These are phyloP conservation scores for Taenioides sp. DNA, from an alignment of 2,797 vertebrate genomes.

Conservation along the genomic window DNA sequence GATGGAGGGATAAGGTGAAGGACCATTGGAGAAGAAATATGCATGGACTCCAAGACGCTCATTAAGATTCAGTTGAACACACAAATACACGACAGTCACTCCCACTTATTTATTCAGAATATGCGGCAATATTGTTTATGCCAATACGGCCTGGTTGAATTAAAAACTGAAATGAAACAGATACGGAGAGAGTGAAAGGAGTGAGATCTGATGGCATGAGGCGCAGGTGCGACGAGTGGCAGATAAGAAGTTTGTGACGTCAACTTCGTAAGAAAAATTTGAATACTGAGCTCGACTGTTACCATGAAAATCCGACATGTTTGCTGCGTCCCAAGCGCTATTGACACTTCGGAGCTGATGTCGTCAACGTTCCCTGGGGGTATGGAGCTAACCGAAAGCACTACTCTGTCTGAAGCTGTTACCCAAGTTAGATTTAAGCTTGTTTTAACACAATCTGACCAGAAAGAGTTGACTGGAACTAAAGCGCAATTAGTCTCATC, in stretches of 20 bases:
- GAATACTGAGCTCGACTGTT: no score
- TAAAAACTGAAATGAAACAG: conserved; percentile 51
- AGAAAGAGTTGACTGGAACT: no score
- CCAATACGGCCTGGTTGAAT: conserved; percentile 40
- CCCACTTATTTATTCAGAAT: conserved; percentile 21
- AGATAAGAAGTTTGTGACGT: conserved; percentile 12
- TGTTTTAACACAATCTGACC: no score
- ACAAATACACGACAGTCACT: not conserved
- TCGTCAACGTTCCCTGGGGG: no score
- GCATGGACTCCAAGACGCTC: conserved; percentile 21
- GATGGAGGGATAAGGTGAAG: conserved; percentile 46
- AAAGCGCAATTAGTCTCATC: no score
- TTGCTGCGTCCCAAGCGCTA: no score
- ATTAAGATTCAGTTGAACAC: conserved; percentile 28
- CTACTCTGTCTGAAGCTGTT: no score
- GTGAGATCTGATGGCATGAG: conserved; percentile 25
- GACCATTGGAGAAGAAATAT: conserved; percentile 21
- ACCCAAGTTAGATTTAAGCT: no score
- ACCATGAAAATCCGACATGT: no score
- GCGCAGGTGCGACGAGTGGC: not conserved
- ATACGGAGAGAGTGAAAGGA: conserved; percentile 17
- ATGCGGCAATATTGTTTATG: conserved; percentile 26
- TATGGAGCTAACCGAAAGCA: no score
- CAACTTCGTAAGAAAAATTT: not conserved
- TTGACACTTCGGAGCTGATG: no score